Evolutionary conservation across 2,797 vertebrate genomes (phyloP), one percentile per base, ranked within the genome.

Genomic region (Schizothorax lantsangensis): DNA sequence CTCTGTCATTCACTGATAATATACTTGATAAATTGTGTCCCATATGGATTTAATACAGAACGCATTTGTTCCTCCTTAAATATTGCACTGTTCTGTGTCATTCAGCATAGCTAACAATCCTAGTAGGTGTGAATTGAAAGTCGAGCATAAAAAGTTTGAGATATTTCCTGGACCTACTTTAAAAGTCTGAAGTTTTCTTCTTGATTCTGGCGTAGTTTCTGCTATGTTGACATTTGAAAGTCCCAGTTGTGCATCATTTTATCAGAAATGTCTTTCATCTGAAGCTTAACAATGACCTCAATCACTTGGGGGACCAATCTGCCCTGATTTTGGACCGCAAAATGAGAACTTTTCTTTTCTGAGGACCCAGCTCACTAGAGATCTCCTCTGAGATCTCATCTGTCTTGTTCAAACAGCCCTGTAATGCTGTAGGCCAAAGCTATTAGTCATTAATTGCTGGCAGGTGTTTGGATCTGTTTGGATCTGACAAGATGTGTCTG

Each of bases 371-470:
- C 36, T 33, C 78, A 47, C 26, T 84, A 69, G 52, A 84, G 75
- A 49, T 15, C 12, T 77, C 83, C 86, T 81, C 77, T 8, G 26
- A 49, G 33, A 68, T 85, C 47, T 59, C 49, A 86, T 86, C 84
- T 83, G 54, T 78, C 57, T 83, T 72, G 40, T 90, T 85, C 66
- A 57, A 87, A 82, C n/a, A 57, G 47, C 40, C 12, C 21, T 71
- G 64, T 59, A 68, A 85, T 71, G 78, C 49, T 74, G 38, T 69
- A 84, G 82, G 75, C 72, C 54, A 82, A 64, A 75, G 73, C 83
- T 73, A 74, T 84, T 90, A 88, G 83, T 89, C 82, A 84, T 86
- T 79, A 88, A 88, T 88, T 83, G 73, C 33, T 84, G 85, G 30
- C 89, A 85, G 84, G 83, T 87, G 87, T 83, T 88, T 71, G 71